Conservation (phyloP, 2,888 invertebrate species). For the Eurytoma californica region DNA sequence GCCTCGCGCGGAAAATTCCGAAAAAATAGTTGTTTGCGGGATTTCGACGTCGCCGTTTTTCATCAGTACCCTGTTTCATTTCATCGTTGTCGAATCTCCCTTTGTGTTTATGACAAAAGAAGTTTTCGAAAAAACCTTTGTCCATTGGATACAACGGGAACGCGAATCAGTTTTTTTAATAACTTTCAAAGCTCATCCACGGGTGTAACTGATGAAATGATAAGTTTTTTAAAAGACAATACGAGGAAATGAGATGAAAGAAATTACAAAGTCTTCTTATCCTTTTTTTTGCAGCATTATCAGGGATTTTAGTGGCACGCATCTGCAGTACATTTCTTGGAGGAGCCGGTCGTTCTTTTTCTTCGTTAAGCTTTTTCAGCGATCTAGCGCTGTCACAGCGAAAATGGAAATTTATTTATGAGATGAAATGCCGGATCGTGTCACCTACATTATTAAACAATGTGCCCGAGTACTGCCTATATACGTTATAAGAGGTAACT, state of each 20-base stretch:
- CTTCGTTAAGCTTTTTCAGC: conserved; percentile 34
- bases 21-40: background rate
- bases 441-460: conserved; percentile 47
- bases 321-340: conserved; percentile 15
- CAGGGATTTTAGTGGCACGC: conserved; percentile 13
- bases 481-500: background rate
- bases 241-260: background rate
- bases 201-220: too few species aligned
- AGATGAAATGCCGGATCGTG: conserved; percentile 52
- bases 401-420: conserved; percentile 52
- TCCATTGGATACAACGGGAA: too few species aligned
- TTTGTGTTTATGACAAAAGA: background rate
- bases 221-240: background rate
- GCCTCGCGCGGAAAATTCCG: background rate
- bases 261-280: conserved; percentile 3
- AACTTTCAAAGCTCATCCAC: too few species aligned
- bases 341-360: conserved; percentile 17
- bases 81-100: background rate
- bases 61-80: too few species aligned
- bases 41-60: too few species aligned
- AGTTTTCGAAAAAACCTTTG: too few species aligned
- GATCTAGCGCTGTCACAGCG: conserved; percentile 18
- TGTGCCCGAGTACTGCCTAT: background rate
- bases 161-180: too few species aligned
- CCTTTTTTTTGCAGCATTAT: background rate